phyloP scores from a whole-genome alignment of 2,113 vertebrate species.

The Otus sunia region DNA sequence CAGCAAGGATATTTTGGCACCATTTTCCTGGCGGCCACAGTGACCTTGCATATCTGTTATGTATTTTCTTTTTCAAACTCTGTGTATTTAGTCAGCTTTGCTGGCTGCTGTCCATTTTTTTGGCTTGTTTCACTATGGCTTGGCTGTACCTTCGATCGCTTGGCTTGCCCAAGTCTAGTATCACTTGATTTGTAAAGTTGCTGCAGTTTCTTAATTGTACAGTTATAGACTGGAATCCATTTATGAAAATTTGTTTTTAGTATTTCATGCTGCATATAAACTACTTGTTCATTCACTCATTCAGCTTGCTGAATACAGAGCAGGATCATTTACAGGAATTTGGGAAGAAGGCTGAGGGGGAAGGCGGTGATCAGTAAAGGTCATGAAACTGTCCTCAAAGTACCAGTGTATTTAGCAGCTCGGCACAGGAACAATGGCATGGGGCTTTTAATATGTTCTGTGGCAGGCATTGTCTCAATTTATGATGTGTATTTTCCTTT shows the following conservation, averaged over 20 bases:
- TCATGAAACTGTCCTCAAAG: neutral
- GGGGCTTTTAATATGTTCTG: neutral
- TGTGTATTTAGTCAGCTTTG: constrained; percentile 28
- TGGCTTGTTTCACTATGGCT: constrained; percentile 17
- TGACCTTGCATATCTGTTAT: constrained; percentile 15
- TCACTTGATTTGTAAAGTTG: constrained; percentile 19
- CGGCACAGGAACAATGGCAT: neutral
- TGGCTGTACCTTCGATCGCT: neutral
- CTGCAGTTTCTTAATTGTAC: constrained; percentile 8
- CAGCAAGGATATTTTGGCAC: constrained; percentile 28
- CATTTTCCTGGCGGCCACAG: neutral
- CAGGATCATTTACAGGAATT: neutral
- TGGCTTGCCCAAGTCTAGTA: neutral
- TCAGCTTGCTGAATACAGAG: neutral
- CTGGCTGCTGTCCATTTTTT: neutral
- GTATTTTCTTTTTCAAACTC: constrained; percentile 39
- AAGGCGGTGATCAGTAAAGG: neutral
- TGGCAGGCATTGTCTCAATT: neutral
- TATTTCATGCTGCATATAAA: neutral
- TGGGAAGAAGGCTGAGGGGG: neutral
- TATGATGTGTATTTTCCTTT: neutral
- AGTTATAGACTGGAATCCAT: neutral
- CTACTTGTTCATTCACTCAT: neutral
- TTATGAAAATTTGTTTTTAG: neutral
- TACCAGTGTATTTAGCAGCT: neutral